A percentile compares a stretch with the other conserved stretches of the same genome.
Evolutionary conservation across 2,113 vertebrate genomes (phyloP).

Genomic region (Neolamprologus toae): DNA sequence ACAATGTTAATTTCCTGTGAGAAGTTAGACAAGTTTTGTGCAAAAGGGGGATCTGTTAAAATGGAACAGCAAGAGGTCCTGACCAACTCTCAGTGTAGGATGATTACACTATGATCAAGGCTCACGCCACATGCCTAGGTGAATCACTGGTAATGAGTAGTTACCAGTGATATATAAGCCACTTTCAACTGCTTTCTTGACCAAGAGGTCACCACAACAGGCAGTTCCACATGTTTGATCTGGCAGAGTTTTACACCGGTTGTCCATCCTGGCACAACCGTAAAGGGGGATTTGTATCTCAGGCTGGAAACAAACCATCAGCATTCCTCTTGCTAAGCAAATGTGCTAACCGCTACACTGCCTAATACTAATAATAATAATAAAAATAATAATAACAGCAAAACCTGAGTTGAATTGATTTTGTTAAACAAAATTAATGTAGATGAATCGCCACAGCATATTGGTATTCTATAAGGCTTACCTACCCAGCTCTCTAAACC

Average conservation of each 20-base stretch:
- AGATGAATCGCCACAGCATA: neutral
- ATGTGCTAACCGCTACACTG: neutral
- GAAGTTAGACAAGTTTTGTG: neutral
- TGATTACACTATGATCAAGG: neutral
- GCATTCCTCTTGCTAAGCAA: neutral
- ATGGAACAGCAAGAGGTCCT: neutral
- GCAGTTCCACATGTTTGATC: neutral
- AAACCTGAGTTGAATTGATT: neutral
- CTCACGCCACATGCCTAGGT: neutral
- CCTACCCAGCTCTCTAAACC: slow-evolving; percentile 29
- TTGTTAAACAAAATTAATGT: neutral
- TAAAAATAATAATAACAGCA: neutral
- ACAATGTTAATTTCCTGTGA: neutral
- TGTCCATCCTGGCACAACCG: neutral
- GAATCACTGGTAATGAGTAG: neutral
- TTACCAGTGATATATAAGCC: neutral
- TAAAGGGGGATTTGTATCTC: neutral
- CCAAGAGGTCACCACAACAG: neutral
- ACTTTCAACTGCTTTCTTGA: neutral
- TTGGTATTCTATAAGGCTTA: slow-evolving; percentile 34
- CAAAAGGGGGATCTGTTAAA: neutral
- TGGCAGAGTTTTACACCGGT: neutral
- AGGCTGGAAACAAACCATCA: neutral
- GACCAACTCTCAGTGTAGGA: neutral
- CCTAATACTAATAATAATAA: neutral